Base-by-base conservation (phyloP, 2,888 invertebrate genomes). In the Rhamphomyia laevipes region DNA sequence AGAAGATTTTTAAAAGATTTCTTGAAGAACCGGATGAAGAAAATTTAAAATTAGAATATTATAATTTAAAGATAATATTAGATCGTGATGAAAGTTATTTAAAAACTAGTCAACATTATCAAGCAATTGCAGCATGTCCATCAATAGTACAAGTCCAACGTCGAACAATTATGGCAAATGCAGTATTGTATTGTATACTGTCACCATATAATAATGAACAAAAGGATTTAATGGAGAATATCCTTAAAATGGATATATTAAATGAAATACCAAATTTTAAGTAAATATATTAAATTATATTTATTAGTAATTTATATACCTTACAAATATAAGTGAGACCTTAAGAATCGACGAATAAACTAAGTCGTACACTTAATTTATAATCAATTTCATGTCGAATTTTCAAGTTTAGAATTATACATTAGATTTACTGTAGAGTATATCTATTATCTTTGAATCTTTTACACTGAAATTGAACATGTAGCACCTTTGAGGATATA, bases 131-230 rank as follows among this genome's bases (percentile, higher is more conserved):
- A 42, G 80, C 82, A 56, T 84, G 85, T 0, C 81, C 83, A 0
- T 78, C 81, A 5, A 75, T 87, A 42, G 77, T 78, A 62, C 77
- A 78, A 4, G 78, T 80, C 59, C 64, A 75, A 13, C 72, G 70
- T 30, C 77, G 84, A 37, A 75, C 81, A 51, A 79, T 85, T 0
- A 76, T 93, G 23, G 78, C 86, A 49, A 86, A 88, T 60, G 89
- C 89, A 21, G 86, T 93, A 1, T 75, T 94, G 47, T 95, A 92
- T 68, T 75, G 94, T 38, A 80, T 93, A 30, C 74, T 96, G 50
- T 88, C 95, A 13, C 87, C 90, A 0, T 92, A 88, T 64, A 89
- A 89, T 63, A 91, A 93, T 63, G 95, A 96, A 68, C 95, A 95
- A 71, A 84, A 88, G 21, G 93, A 94, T 68, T 76, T 95, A 48